phyloP scores from a whole-genome alignment of 2,113 vertebrate species.

The Serilophus lunatus region DNA sequence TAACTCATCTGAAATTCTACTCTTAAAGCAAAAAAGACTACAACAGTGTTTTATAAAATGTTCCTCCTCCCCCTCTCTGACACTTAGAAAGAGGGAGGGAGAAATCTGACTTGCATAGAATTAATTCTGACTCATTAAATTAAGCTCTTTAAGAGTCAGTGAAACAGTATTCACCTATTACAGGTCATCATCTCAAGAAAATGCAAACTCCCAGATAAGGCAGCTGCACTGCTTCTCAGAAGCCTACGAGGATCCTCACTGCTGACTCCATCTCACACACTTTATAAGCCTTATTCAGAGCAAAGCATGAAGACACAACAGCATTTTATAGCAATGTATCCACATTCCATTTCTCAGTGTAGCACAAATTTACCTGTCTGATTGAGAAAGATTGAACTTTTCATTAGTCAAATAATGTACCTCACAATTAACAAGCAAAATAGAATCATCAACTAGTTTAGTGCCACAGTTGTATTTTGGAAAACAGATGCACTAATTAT shows the following conservation, averaged over 20 bases:
- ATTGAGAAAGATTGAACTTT: not conserved
- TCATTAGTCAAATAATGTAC: not conserved
- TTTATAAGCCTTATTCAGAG: not conserved
- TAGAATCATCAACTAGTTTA: not conserved
- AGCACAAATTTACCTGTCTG: not conserved
- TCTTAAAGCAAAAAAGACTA: not conserved
- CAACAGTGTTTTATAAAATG: not conserved
- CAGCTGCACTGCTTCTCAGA: not conserved
- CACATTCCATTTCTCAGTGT: not conserved
- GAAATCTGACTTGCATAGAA: not conserved
- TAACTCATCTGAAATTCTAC: not conserved
- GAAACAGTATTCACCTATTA: not conserved
- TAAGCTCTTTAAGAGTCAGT: not conserved
- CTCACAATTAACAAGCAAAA: not conserved
- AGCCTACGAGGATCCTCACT: not conserved
- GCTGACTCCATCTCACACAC: not conserved
- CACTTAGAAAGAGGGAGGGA: not conserved
- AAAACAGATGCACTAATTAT: constrained; percentile 18
- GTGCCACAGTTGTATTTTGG: not conserved
- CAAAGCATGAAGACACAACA: not conserved
- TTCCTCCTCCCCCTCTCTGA: not conserved
- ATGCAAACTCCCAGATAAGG: not conserved
- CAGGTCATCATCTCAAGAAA: not conserved
- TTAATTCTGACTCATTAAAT: not conserved
- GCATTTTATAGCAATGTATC: not conserved